These are phyloP conservation scores for Eremobia ochroleuca DNA, from an alignment of 2,888 invertebrate species.

Conservation along the genomic window DNA sequence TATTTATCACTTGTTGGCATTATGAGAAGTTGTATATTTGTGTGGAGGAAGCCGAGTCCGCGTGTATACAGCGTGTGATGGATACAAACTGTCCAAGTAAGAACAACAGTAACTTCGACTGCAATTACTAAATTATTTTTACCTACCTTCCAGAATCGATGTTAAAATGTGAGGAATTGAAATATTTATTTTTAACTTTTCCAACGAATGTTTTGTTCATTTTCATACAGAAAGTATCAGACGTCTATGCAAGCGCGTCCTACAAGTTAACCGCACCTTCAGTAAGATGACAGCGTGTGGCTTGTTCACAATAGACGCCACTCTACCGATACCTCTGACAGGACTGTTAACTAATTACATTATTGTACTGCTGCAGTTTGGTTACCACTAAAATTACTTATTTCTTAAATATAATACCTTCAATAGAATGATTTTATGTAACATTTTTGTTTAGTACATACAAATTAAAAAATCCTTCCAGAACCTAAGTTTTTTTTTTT, in stretches of 20 bases:
- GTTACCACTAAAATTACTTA: background rate
- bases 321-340: constrained; percentile 10
- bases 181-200: background rate
- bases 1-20: background rate
- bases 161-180: background rate
- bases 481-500: too few relatives aligned
- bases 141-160: background rate
- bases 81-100: constrained; percentile 9
- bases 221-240: background rate
- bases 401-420: background rate
- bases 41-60: constrained; percentile 9
- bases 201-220: background rate
- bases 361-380: constrained; percentile 22
- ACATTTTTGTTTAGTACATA: background rate
- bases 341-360: background rate
- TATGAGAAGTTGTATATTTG: constrained; percentile 21
- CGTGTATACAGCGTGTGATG: constrained; percentile 16
- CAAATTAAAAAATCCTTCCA: background rate
- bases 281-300: constrained; percentile 33
- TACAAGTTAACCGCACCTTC: constrained; percentile 28
- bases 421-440: background rate
- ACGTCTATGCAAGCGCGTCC: constrained; percentile 19
- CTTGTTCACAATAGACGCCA: constrained; percentile 22
- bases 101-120: background rate
- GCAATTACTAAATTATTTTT: background rate